Percentiles rank a stretch among this genome's conserved stretches.
phyloP scores from a whole-genome alignment of 2,888 invertebrate species.

The Drosophila histrio region DNA sequence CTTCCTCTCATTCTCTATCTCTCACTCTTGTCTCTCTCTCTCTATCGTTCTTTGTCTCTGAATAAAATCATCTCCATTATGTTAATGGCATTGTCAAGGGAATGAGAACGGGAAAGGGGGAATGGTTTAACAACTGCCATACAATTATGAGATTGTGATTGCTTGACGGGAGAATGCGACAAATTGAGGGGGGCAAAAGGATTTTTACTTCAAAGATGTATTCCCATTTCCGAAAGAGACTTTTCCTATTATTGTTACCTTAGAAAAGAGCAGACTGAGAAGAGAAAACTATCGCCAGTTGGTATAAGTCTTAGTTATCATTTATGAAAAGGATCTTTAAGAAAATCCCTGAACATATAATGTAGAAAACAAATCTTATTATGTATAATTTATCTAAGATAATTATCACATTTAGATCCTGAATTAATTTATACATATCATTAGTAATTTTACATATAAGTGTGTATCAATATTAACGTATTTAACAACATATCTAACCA shows the following conservation, averaged over 20 bases:
- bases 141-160: slow-evolving; percentile 25
- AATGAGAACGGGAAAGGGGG: neutral
- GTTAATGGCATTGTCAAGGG: slow-evolving; percentile 24
- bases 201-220: neutral
- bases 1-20: neutral
- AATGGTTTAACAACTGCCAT: slow-evolving; percentile 1
- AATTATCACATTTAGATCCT: no score
- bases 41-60: neutral
- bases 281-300: neutral
- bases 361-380: no score
- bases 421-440: no score
- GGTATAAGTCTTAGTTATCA: no score
- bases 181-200: neutral
- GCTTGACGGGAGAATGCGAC: neutral
- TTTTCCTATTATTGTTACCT: neutral
- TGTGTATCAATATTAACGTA: neutral
- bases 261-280: neutral
- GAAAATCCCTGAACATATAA: no score
- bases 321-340: no score
- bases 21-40: neutral
- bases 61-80: slow-evolving; percentile 61
- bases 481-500: neutral
- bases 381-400: no score
- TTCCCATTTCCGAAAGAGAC: neutral
- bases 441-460: no score